Evolutionary conservation across 2,797 vertebrate genomes (phyloP).

Genomic region (Ceyx erithaca): DNA sequence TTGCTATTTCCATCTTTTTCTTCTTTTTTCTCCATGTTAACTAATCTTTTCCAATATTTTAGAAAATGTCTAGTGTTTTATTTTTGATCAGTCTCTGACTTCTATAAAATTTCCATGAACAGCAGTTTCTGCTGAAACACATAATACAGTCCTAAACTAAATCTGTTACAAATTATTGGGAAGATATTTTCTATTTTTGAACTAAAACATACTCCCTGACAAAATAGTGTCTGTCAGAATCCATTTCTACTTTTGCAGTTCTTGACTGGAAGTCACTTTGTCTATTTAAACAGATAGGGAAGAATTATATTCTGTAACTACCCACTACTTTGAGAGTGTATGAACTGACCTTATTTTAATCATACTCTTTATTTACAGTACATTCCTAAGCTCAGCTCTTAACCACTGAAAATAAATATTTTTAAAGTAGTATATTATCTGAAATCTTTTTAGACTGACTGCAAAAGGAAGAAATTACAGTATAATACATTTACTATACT

Average conservation of each 20-base stretch:
- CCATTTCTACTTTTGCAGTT: background rate
- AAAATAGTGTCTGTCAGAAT: background rate
- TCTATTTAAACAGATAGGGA: background rate
- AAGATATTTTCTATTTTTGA: background rate
- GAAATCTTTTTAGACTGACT: background rate
- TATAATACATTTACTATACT: background rate
- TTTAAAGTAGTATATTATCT: background rate
- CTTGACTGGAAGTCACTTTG: background rate
- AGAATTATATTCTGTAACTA: conserved; percentile 24
- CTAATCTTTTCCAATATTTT: background rate
- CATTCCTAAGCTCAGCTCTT: background rate
- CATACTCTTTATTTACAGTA: background rate
- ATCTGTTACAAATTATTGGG: background rate
- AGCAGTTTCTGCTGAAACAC: background rate
- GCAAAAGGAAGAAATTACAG: background rate
- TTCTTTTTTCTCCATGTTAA: background rate
- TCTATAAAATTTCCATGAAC: background rate
- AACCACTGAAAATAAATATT: background rate
- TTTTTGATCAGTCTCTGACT: background rate
- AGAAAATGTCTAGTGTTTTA: background rate
- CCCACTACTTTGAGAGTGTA: background rate
- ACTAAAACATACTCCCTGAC: background rate
- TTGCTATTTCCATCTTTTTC: background rate
- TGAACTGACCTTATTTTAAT: background rate
- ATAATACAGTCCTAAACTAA: background rate